A percentile compares a stretch with the other conserved stretches of the same genome.
Evolutionary conservation across 2,888 invertebrate species (phyloP).

Genomic region (Tethea ocularis): DNA sequence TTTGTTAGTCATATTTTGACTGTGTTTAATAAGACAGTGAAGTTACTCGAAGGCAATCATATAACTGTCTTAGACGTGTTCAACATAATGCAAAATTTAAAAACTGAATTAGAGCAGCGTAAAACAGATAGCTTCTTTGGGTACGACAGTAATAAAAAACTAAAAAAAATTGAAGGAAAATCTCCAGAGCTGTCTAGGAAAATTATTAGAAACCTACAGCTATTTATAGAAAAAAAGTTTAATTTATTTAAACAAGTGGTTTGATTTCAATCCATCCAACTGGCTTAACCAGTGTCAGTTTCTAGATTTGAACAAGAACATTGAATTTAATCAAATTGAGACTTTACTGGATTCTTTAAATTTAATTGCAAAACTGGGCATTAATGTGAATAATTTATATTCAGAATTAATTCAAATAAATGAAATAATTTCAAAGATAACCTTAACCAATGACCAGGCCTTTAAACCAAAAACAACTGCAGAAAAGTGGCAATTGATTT

Average conservation of each 20-base stretch:
- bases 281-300: no score
- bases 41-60: constrained; percentile 21
- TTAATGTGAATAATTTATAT: no score
- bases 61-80: constrained; percentile 19
- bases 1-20: constrained; percentile 22
- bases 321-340: no score
- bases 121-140: constrained; percentile 20
- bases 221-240: constrained; percentile 19
- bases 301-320: no score
- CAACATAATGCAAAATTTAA: constrained; percentile 22
- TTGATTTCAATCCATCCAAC: constrained; percentile 17
- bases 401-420: no score
- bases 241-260: constrained; percentile 19
- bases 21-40: constrained; percentile 23
- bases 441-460: no score
- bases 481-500: no score
- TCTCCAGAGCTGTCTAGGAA: constrained; percentile 18
- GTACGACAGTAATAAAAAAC: constrained; percentile 20
- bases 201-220: constrained; percentile 19
- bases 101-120: constrained; percentile 22
- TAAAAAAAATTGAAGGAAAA: constrained; percentile 16
- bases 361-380: no score
- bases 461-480: no score
- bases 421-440: no score
- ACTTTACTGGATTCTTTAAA: no score